phyloP scores from a whole-genome alignment of 1,140 invertebrate genomes.

The Eriosoma lanigerum region DNA sequence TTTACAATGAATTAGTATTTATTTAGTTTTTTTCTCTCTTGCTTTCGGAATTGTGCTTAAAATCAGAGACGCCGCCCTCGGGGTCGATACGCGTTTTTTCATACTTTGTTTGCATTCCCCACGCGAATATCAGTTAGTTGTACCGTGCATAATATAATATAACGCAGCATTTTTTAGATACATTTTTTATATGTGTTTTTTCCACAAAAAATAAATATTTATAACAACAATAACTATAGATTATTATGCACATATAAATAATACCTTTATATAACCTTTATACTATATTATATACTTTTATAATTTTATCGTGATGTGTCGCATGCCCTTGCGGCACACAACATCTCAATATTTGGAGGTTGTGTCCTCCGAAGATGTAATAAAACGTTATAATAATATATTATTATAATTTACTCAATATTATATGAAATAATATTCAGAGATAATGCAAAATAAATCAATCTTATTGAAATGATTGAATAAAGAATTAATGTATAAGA shows the following conservation, averaged over 20 bases:
- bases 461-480: too few relatives aligned
- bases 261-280: not conserved
- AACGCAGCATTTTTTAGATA: too few relatives aligned
- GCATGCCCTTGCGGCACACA: not conserved
- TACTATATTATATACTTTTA: too few relatives aligned
- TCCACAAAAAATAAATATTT: too few relatives aligned
- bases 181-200: too few relatives aligned
- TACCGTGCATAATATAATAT: too few relatives aligned
- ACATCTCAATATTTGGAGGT: not conserved
- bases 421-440: too few relatives aligned
- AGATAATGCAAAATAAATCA: too few relatives aligned
- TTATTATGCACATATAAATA: too few relatives aligned
- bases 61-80: not conserved
- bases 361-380: not conserved
- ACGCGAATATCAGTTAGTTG: not conserved
- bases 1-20: slow-evolving; percentile 3
- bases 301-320: not conserved
- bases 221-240: too few relatives aligned
- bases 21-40: not conserved
- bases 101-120: not conserved
- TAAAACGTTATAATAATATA: not conserved
- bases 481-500: too few relatives aligned
- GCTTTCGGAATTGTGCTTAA: not conserved
- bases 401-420: too few relatives aligned
- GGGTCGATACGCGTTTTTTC: not conserved